Conservation (phyloP, 2,888 invertebrate genomes). For the Antitype chi region DNA sequence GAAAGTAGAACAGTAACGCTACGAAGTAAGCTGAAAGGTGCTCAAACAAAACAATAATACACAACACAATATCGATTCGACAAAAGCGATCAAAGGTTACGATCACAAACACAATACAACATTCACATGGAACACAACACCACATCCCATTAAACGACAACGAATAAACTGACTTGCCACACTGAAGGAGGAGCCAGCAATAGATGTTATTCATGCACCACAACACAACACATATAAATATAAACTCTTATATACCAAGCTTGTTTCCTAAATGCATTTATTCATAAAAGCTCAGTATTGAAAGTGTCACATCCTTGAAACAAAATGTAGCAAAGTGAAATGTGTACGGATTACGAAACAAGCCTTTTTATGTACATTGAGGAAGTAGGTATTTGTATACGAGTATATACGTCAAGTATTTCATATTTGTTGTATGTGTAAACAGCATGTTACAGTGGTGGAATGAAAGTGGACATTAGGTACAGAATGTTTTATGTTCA, state of each 20-base stretch:
- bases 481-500: slow-evolving; percentile 55
- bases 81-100: slow-evolving; percentile 83
- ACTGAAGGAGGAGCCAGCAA: slow-evolving; percentile 76
- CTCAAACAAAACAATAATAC: slow-evolving; percentile 62
- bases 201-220: slow-evolving; percentile 91
- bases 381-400: slow-evolving; percentile 44
- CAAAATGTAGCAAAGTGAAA: slow-evolving; percentile 41
- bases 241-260: slow-evolving; percentile 61
- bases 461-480: slow-evolving; percentile 60
- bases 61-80: slow-evolving; percentile 75
- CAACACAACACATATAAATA: slow-evolving; percentile 73
- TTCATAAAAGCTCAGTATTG: slow-evolving; percentile 40
- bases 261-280: slow-evolving; percentile 69
- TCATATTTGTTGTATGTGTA: slow-evolving; percentile 53
- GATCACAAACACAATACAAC: slow-evolving; percentile 71
- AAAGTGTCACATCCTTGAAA: slow-evolving; percentile 46
- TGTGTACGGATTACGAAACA: slow-evolving; percentile 66
- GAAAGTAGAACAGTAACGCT: slow-evolving; percentile 57
- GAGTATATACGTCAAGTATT: slow-evolving; percentile 44
- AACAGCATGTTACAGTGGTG: slow-evolving; percentile 54
- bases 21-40: slow-evolving; percentile 65
- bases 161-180: slow-evolving; percentile 71
- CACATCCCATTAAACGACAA: slow-evolving; percentile 81
- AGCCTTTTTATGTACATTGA: slow-evolving; percentile 64
- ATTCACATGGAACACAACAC: slow-evolving; percentile 83